Evolutionary conservation across 2,888 invertebrate species (phyloP).

Genomic region (Melanargia galathea): DNA sequence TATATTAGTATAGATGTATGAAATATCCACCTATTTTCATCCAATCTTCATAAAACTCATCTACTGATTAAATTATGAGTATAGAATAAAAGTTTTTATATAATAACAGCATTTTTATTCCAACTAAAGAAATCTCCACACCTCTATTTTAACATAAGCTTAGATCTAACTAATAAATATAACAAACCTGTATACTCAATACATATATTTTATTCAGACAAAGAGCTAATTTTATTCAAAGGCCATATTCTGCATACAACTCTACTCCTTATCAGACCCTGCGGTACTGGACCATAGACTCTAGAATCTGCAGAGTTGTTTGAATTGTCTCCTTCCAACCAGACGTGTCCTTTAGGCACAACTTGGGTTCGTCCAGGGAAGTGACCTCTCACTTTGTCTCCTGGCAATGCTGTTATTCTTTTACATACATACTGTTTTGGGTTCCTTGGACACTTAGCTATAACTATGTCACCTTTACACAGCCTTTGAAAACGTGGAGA

Average conservation of each 20-base stretch:
- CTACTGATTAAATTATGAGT: neutral
- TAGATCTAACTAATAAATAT: neutral
- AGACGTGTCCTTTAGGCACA: conserved; percentile 93
- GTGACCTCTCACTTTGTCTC: conserved; percentile 84
- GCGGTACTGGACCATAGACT: conserved; percentile 93
- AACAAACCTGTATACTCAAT: conserved; percentile 12
- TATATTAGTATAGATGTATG: no score
- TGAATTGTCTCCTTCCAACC: conserved; percentile 95
- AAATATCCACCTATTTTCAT: no score
- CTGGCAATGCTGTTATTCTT: conserved; percentile 89
- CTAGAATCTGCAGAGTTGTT: conserved; percentile 93
- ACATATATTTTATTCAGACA: conserved; percentile 54
- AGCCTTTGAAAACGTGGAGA: conserved; percentile 84
- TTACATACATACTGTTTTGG: conserved; percentile 93
- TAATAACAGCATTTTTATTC: conserved; percentile 7
- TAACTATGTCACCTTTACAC: conserved; percentile 91
- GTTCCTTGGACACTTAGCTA: conserved; percentile 90
- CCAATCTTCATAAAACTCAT: no score
- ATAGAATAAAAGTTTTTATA: neutral
- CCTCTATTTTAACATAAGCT: neutral
- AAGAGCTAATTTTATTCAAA: conserved; percentile 71
- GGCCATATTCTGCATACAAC: conserved; percentile 93
- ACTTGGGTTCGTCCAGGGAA: conserved; percentile 72
- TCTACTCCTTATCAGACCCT: conserved; percentile 90
- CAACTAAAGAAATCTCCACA: neutral